Conservation (phyloP, 2,113 vertebrate genomes). For the Cyanoderma ruficeps region DNA sequence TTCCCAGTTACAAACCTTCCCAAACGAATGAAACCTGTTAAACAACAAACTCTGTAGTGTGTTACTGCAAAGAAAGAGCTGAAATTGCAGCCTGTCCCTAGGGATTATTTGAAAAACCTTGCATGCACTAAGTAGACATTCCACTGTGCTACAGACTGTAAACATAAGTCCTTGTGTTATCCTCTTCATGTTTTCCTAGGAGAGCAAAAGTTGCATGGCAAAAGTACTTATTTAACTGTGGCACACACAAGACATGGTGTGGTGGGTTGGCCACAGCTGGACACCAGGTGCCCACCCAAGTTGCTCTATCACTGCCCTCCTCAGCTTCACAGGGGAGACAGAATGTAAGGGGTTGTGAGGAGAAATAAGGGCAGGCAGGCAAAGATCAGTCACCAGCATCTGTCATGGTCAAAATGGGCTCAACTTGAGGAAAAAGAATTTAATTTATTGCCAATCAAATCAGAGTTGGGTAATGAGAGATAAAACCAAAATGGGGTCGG, state of each 20-base stretch:
- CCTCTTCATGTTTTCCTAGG: not conserved
- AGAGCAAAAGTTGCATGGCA: not conserved
- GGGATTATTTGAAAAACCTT: not conserved
- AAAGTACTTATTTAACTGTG: not conserved
- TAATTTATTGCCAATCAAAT: not conserved
- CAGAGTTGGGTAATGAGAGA: not conserved
- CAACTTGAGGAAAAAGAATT: not conserved
- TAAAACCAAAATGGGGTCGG: not conserved
- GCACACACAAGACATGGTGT: not conserved
- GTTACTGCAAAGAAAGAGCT: not conserved
- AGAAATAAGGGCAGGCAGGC: not conserved
- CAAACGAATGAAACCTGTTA: not conserved
- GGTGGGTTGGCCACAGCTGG: not conserved
- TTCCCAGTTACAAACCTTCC: not conserved
- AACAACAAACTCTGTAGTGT: not conserved
- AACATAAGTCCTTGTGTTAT: not conserved
- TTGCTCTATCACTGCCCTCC: not conserved
- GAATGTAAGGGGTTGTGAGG: fast-evolving
- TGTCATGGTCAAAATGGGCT: not conserved
- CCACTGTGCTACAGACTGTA: not conserved
- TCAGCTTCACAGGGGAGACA: not conserved
- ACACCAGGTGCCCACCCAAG: not conserved
- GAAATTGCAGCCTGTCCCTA: not conserved
- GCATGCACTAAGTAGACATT: not conserved
- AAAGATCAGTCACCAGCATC: not conserved